phyloP scores from a whole-genome alignment of 1,140 invertebrate species.

The Leptinotarsa lineolata region DNA sequence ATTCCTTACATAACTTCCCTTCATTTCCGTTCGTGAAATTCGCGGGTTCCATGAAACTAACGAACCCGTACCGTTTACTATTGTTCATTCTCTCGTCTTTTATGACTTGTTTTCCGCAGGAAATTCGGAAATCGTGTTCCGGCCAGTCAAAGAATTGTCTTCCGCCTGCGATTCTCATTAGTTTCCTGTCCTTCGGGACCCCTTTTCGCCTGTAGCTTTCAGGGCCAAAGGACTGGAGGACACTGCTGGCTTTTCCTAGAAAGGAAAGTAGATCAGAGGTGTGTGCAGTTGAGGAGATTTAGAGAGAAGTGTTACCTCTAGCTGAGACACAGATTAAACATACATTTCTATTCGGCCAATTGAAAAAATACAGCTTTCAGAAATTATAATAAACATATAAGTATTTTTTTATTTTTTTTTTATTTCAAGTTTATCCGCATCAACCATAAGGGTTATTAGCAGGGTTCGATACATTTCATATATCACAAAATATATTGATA shows the following conservation, averaged over 20 bases:
- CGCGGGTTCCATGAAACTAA: constrained; percentile 96
- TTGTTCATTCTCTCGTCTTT: constrained; percentile 97
- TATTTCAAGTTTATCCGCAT: no score
- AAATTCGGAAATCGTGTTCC: constrained; percentile 95
- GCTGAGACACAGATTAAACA: neutral
- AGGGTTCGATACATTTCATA: no score
- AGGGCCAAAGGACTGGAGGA: constrained; percentile 58
- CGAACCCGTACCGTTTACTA: constrained; percentile 98
- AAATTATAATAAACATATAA: no score
- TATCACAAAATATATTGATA: no score
- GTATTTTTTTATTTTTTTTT: no score
- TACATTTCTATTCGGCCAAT: neutral
- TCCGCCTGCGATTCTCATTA: constrained; percentile 87
- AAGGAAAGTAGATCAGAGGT: neutral
- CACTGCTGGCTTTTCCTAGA: constrained; percentile 59
- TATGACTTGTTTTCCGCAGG: constrained; percentile 97
- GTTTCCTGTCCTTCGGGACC: constrained; percentile 72
- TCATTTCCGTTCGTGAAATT: constrained; percentile 99
- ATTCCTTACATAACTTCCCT: constrained; percentile 96
- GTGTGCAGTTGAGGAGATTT: no score
- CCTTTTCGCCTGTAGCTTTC: constrained; percentile 51
- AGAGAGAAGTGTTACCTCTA: no score
- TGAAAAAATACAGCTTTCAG: no score
- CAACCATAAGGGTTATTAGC: no score
- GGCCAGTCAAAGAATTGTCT: constrained; percentile 94